These are phyloP conservation scores for Platycheirus rosarum DNA, from an alignment of 2,888 invertebrate genomes.

Conservation along the genomic window DNA sequence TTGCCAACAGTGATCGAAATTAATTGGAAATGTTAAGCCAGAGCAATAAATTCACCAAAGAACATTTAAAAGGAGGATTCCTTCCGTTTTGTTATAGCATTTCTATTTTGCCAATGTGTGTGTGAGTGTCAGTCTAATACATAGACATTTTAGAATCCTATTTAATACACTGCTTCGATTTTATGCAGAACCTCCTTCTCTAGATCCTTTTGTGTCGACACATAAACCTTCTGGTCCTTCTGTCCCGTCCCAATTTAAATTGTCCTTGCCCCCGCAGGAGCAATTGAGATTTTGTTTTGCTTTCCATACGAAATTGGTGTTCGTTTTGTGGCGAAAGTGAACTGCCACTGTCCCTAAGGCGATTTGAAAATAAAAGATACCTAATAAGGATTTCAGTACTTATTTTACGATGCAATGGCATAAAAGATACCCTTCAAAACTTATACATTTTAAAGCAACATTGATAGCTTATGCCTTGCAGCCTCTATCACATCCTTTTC, in stretches of 20 bases:
- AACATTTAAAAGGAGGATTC: constrained; percentile 74
- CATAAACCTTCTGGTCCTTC: not conserved
- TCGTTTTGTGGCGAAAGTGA: not conserved
- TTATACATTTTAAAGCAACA: constrained; percentile 41
- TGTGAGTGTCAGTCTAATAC: not conserved
- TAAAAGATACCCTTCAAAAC: constrained; percentile 29
- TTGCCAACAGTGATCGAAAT: constrained; percentile 74
- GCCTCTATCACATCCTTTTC: constrained; percentile 19
- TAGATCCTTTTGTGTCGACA: not conserved
- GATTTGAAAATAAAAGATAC: constrained; percentile 15
- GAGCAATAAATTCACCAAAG: constrained; percentile 69
- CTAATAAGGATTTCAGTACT: constrained; percentile 20
- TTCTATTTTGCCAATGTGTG: constrained; percentile 8
- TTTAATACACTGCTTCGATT: not conserved
- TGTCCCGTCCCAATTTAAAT: not conserved
- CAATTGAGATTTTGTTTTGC: constrained; percentile 53
- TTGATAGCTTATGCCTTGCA: constrained; percentile 51
- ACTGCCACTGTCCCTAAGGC: constrained; percentile 35
- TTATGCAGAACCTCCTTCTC: constrained; percentile 30
- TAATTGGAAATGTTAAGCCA: constrained; percentile 74
- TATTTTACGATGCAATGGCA: constrained; percentile 5
- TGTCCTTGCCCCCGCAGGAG: constrained; percentile 8
- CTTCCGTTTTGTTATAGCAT: constrained; percentile 49
- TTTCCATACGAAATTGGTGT: constrained; percentile 25
- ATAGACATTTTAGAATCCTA: constrained; percentile 1